Percentiles rank a stretch among this genome's conserved stretches.
phyloP scores from a whole-genome alignment of 2,888 invertebrate genomes.

The Caenorhabditis plicata region DNA sequence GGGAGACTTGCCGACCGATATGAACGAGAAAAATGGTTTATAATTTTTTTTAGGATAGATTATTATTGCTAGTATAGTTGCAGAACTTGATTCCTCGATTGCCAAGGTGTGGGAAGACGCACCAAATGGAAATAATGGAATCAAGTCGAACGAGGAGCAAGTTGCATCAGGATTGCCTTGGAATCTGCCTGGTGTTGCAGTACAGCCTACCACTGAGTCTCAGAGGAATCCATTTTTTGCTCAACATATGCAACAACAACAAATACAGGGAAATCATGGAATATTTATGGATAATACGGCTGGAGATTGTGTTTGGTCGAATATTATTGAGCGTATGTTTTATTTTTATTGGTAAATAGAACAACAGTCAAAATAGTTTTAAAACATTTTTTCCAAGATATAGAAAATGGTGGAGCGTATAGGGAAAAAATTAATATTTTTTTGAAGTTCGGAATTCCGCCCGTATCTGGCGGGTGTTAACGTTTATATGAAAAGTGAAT shows the following conservation, averaged over 20 bases:
- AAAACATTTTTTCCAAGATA: too few species aligned
- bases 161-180: conserved; percentile 8
- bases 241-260: conserved; percentile 30
- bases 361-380: too few species aligned
- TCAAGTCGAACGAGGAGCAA: background rate
- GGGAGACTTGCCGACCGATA: conserved; percentile 27
- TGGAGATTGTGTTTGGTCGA: conserved; percentile 3
- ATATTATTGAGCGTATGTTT: too few species aligned
- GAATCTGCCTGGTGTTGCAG: conserved; percentile 10
- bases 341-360: too few species aligned
- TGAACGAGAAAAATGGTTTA: conserved; percentile 7
- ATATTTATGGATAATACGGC: background rate
- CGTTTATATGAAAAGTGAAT: too few species aligned
- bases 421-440: too few species aligned
- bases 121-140: too few species aligned
- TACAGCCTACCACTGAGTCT: conserved; percentile 4
- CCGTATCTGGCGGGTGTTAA: too few species aligned
- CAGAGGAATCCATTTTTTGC: conserved; percentile 32
- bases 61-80: conserved; percentile 1
- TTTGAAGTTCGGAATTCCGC: too few species aligned
- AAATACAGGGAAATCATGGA: conserved; percentile 1
- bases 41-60: background rate
- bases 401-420: too few species aligned
- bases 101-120: conserved; percentile 19
- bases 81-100: conserved; percentile 19